A percentile compares a stretch with the other conserved stretches of the same genome.
Conservation (phyloP, 2,113 vertebrate genomes). For the Scopus umbretta region DNA sequence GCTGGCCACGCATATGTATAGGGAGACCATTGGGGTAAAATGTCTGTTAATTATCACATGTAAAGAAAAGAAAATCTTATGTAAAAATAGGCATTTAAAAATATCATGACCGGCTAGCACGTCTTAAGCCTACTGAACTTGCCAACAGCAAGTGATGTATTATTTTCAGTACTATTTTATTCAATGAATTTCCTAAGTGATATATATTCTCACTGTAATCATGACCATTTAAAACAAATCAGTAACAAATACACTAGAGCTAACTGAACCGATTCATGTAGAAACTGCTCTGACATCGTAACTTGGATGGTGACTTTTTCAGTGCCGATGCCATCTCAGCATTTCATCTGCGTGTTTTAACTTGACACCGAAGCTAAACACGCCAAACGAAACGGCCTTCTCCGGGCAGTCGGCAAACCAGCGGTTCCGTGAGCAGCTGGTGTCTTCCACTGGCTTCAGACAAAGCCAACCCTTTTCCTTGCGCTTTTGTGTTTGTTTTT, state of each 20-base stretch:
- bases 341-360: background rate
- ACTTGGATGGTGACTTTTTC: background rate
- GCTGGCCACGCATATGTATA: background rate
- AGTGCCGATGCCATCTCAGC: background rate
- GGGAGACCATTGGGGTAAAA: background rate
- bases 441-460: background rate
- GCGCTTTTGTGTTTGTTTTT: background rate
- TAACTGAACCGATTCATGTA: background rate
- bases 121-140: background rate
- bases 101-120: background rate
- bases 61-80: background rate
- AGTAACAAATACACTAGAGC: background rate
- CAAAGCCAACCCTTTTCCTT: background rate
- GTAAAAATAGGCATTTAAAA: background rate
- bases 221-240: background rate
- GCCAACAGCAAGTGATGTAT: background rate
- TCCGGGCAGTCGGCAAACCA: background rate
- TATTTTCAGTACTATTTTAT: background rate
- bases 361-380: background rate
- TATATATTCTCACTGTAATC: background rate
- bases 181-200: background rate
- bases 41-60: slow-evolving; percentile 1
- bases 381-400: background rate
- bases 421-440: background rate
- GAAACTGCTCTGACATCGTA: background rate